Base-by-base conservation (phyloP, 1,140 invertebrate species). In the Meloidogyne floridensis region DNA sequence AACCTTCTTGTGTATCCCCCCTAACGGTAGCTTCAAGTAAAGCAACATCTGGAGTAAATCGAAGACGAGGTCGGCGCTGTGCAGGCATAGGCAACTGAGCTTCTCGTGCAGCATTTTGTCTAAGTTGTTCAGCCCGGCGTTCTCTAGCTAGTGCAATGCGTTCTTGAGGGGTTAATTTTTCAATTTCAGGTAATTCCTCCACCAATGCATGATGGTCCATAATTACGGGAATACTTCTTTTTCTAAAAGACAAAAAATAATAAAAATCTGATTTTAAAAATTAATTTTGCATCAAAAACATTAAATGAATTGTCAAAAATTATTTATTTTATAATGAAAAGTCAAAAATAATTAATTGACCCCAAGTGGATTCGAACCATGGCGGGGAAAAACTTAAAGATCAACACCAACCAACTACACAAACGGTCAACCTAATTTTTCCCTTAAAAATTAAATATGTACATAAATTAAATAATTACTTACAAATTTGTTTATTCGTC, bases 191-290 rank as follows among this genome's bases (percentile, higher is more conserved):
- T 71, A 89, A 80, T 81, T 89, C 88, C 32, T 80, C 77, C 18
- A 90, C 82, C 20, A 89, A 79, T 43, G 87, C 80, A 32, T 72
- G 53, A 80, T 89, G 88, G 76, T 89, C 88, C 87, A 88, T 86
- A 32, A 69, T 72, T 74, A 65, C 20, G 15, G 54, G 32, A 32
- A 32, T 32, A 32, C 47, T 65, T 69, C 20, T 77, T 54, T 53
- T 54, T 75, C 73, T 47, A 47, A 47, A 47, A 47, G 7, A 47
- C 7, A 47, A 47, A 4, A 4, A 47, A 47, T 6, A 47, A 6
- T 47, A 47, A 47, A 47, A 6, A 47, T 47, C 7, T 47, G 47
- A 47, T 47, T 47, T 6, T 6, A 47, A 47, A 47, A 6, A 47
- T 47, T 4, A 8, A 47, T 47, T 32, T 32, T 32, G 32, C 32